Conservation (phyloP, 2,888 invertebrate species). For the Mythimna vitellina region DNA sequence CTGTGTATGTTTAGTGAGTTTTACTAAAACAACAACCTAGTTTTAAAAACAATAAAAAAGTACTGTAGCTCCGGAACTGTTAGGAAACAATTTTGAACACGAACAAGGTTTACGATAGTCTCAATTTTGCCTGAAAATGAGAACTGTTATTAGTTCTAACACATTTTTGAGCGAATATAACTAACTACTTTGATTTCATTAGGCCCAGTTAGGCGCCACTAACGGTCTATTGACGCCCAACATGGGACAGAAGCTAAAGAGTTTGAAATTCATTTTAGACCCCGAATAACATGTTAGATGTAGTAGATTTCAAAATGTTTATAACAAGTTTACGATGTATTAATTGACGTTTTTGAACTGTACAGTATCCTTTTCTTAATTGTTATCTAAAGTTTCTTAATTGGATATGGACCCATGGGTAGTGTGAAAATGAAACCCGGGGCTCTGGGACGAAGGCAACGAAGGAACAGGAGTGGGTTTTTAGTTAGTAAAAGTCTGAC, state of each 20-base stretch:
- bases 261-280: conserved; percentile 28
- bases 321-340: neutral
- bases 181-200: conserved; percentile 54
- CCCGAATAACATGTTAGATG: conserved; percentile 7
- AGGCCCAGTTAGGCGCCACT: conserved; percentile 47
- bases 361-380: neutral
- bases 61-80: neutral
- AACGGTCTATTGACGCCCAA: conserved; percentile 38
- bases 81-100: conserved; percentile 22
- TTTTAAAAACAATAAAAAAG: neutral
- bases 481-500: too few relatives aligned
- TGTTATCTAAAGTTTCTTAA: neutral
- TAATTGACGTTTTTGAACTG: neutral
- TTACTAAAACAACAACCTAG: neutral
- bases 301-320: neutral
- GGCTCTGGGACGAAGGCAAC: too few relatives aligned
- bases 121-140: conserved; percentile 31
- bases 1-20: neutral
- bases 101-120: conserved; percentile 26
- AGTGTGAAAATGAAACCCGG: too few relatives aligned
- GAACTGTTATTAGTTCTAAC: conserved; percentile 26
- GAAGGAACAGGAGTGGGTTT: too few relatives aligned
- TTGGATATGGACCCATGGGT: too few relatives aligned
- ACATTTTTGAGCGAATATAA: conserved; percentile 37
- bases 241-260: conserved; percentile 11